A percentile compares a stretch with the other conserved stretches of the same genome.
Evolutionary conservation across 1,140 invertebrate genomes (phyloP).

Genomic region (Plectus sambesii): DNA sequence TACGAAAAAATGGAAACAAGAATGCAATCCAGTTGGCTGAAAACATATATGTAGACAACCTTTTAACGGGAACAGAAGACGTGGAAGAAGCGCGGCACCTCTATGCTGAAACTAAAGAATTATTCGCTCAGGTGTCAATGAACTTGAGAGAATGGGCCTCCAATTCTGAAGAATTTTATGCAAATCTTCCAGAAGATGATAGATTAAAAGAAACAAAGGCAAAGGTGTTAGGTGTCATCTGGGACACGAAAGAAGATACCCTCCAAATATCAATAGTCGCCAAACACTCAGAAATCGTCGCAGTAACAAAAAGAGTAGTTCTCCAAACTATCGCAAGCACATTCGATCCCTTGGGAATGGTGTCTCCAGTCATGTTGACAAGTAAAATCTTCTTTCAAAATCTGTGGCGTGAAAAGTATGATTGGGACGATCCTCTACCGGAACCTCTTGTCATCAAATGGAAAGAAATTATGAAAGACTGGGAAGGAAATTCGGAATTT

Average conservation of each 20-base stretch:
- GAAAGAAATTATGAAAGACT: slow-evolving; percentile 24
- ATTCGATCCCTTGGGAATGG: slow-evolving; percentile 13
- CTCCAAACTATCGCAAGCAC: too few relatives aligned
- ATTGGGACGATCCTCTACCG: slow-evolving; percentile 26
- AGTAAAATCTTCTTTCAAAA: slow-evolving; percentile 15
- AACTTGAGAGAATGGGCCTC: slow-evolving; percentile 1
- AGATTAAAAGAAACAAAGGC: too few relatives aligned
- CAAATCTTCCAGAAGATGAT: too few relatives aligned
- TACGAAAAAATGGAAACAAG: background rate
- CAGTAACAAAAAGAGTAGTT: too few relatives aligned
- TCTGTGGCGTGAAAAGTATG: slow-evolving; percentile 3
- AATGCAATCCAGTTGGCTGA: background rate
- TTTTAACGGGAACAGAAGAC: background rate
- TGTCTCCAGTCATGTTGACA: slow-evolving; percentile 6
- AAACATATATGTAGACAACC: background rate
- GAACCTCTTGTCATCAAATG: slow-evolving; percentile 18
- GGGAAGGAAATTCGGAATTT: background rate
- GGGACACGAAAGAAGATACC: too few relatives aligned
- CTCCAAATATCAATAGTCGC: background rate
- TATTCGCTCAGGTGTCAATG: background rate
- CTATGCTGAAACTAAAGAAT: background rate
- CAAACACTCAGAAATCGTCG: too few relatives aligned
- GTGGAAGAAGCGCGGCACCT: background rate
- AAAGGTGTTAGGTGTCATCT: too few relatives aligned
- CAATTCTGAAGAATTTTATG: background rate